These are phyloP conservation scores for Xyrauchen texanus DNA, from an alignment of 2,113 vertebrate genomes.

Conservation along the genomic window DNA sequence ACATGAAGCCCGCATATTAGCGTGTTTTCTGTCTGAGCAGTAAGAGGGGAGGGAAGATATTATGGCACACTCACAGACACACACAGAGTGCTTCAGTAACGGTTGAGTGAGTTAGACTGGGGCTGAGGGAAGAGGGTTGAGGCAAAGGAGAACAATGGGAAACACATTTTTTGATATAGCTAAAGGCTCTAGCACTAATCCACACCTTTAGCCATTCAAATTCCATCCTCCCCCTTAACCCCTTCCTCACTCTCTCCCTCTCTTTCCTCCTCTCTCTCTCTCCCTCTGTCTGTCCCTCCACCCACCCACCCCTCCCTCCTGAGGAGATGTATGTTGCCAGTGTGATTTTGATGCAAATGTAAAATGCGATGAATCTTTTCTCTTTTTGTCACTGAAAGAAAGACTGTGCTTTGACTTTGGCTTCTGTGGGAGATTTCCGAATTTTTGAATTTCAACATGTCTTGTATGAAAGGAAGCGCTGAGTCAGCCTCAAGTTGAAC, in stretches of 20 bases:
- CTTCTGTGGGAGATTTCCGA: slow-evolving; percentile 31
- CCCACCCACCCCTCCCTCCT: slow-evolving; percentile 37
- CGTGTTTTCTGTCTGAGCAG: slow-evolving; percentile 43
- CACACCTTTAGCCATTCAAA: slow-evolving; percentile 75
- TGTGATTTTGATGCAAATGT: slow-evolving; percentile 84
- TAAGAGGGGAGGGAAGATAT: slow-evolving; percentile 48
- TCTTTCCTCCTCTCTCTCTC: slow-evolving; percentile 34
- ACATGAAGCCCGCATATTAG: slow-evolving; percentile 40
- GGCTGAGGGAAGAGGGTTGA: slow-evolving; percentile 64
- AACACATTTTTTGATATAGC: slow-evolving; percentile 81
- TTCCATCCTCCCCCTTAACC: slow-evolving; percentile 51
- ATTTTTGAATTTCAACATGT: slow-evolving; percentile 43
- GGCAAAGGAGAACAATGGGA: slow-evolving; percentile 75
- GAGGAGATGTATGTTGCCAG: slow-evolving; percentile 73
- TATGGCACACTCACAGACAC: slow-evolving; percentile 42
- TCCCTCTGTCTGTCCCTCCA: slow-evolving; percentile 51
- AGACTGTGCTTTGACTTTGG: slow-evolving; percentile 49
- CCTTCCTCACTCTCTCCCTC: slow-evolving; percentile 33
- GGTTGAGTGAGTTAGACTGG: slow-evolving; percentile 76
- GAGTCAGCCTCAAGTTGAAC: slow-evolving; percentile 39
- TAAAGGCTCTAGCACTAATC: slow-evolving; percentile 78
- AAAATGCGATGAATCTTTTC: slow-evolving; percentile 82
- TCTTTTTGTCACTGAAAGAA: slow-evolving; percentile 66
- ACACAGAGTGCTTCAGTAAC: slow-evolving; percentile 63
- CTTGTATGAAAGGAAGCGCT: slow-evolving; percentile 32